Conservation (phyloP, 2,113 vertebrate genomes). For the Apteryx mantelli region DNA sequence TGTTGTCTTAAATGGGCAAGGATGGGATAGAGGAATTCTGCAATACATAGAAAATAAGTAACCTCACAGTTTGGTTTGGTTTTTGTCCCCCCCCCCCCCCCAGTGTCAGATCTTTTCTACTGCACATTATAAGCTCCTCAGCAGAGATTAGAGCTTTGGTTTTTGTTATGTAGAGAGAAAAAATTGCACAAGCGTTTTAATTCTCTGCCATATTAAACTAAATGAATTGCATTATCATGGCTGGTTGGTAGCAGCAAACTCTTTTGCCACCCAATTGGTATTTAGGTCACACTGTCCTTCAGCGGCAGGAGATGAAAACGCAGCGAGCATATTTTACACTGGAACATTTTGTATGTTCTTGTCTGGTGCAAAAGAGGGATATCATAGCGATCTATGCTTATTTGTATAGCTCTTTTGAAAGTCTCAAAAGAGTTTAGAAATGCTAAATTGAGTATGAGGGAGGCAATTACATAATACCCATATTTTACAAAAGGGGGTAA, state of each 20-base stretch:
- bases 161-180: neutral
- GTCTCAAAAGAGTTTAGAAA: neutral
- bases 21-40: neutral
- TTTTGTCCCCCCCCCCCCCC: no score
- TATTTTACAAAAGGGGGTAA: neutral
- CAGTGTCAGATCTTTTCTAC: neutral
- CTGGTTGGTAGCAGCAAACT: neutral
- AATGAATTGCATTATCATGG: neutral
- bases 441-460: neutral
- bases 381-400: neutral
- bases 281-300: neutral
- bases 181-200: neutral
- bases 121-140: neutral
- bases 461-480: neutral
- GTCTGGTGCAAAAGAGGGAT: neutral
- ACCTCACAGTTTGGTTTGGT: neutral
- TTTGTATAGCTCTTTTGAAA: neutral
- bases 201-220: neutral
- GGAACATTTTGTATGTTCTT: slow-evolving; percentile 6
- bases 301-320: slow-evolving; percentile 10
- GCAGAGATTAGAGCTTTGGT: neutral
- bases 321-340: neutral
- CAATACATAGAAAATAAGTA: neutral
- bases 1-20: neutral
- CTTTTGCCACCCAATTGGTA: neutral